Base-by-base conservation (phyloP, 2,113 vertebrate species). In the Jaculus jaculus region DNA sequence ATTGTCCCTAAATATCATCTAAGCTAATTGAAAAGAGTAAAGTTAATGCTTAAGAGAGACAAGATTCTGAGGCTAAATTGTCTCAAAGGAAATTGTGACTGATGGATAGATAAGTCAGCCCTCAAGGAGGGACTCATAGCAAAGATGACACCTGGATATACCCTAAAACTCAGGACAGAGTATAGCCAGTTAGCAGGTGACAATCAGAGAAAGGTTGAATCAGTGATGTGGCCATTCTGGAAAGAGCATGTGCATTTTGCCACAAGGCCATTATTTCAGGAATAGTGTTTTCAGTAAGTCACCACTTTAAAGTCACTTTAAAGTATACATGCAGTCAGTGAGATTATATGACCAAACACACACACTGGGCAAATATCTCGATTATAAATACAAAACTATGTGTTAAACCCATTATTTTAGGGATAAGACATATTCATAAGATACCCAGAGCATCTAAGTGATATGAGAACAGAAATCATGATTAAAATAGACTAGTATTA, bases 121-220 rank as follows among this genome's bases (percentile, higher is more conserved):
- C n/a, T 51, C 7, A 20, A 37, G 24, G 17, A 54, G 8, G 20
- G 0, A 6, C 63, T 54, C 9, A 17, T 26, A 15, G 24, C 10
- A 13, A 58, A 32, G 10, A 11, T 21, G 20, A 15, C 3, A 23
- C 20, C 47, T 34, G 28, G 37, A 30, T 69, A n/a, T 7, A 18
- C 1, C 9, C 42, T 2, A 9, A 37, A 8, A 7, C 2, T 54
- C 2, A 18, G 75, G 15, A 20, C 0, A 24, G 2, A 26, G 42
- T 21, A 16, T 61, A 9, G 32, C 7, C 9, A n/a, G 7, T 4
- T 20, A 79, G 11, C 21, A 66, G 32, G 58, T 17, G 11, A 5
- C 5, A 30, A 20, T 11, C 8, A 21, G 12, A 6, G 6, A 11
- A 24, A 68, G 18, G 11, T n/a, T 17, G 3, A 37, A 17, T 18